Percentiles rank a stretch among this genome's conserved stretches.
Evolutionary conservation across 2,113 vertebrate species (phyloP).

Genomic region (Gnathonemus longibarbis): DNA sequence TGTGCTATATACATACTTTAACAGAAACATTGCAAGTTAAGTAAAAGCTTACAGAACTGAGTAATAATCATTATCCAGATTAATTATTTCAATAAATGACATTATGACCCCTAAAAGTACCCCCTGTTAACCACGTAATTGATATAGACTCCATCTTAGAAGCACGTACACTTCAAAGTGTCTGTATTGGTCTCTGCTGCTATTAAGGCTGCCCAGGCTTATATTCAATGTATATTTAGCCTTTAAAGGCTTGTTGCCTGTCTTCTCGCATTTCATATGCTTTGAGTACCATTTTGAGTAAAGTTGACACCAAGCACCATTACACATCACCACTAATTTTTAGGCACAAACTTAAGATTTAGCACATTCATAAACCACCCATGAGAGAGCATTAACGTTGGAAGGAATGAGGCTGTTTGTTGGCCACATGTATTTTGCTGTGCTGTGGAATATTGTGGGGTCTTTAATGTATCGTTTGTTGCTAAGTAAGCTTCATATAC

Average conservation of each 20-base stretch:
- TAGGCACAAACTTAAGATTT: neutral
- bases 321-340: neutral
- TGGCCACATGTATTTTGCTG: neutral
- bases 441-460: neutral
- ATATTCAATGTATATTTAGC: neutral
- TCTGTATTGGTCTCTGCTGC: too few species aligned
- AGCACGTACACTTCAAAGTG: too few species aligned
- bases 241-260: neutral
- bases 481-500: neutral
- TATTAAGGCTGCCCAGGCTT: neutral
- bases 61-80: neutral
- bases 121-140: neutral
- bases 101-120: neutral
- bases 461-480: neutral
- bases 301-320: neutral
- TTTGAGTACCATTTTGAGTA: neutral
- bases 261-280: neutral
- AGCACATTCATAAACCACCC: neutral
- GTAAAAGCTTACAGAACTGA: neutral
- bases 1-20: neutral
- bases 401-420: neutral
- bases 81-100: neutral
- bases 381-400: neutral
- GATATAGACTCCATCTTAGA: too few species aligned
- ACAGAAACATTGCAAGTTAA: neutral